These are phyloP conservation scores for Macropodus opercularis DNA, from an alignment of 2,797 vertebrate species.

Conservation along the genomic window DNA sequence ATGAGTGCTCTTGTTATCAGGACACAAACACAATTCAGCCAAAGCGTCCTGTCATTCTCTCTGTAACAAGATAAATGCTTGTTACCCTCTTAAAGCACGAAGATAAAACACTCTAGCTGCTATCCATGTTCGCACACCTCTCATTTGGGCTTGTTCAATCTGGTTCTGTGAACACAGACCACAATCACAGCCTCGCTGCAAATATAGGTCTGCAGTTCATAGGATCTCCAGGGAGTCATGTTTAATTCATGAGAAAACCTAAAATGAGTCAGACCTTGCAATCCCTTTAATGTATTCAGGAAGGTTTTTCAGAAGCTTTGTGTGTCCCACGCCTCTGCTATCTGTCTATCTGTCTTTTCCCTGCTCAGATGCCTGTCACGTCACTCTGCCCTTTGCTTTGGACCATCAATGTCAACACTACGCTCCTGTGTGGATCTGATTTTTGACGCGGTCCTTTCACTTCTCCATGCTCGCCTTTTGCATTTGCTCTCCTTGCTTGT, in stretches of 20 bases:
- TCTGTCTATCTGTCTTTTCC: slow-evolving; percentile 51
- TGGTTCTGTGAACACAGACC: slow-evolving; percentile 45
- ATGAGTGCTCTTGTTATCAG: slow-evolving; percentile 75
- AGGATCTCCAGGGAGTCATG: slow-evolving; percentile 48
- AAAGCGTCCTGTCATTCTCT: slow-evolving; percentile 75
- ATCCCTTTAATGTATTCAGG: slow-evolving; percentile 55
- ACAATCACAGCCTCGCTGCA: slow-evolving; percentile 52
- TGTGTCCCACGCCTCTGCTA: slow-evolving; percentile 49
- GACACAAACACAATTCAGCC: slow-evolving; percentile 66
- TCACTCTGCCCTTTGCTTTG: slow-evolving; percentile 83
- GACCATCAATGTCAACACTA: slow-evolving; percentile 80
- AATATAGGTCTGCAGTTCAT: slow-evolving; percentile 56
- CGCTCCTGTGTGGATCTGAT: slow-evolving; percentile 77
- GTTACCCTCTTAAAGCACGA: slow-evolving; percentile 73
- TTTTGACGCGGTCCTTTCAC: slow-evolving; percentile 66
- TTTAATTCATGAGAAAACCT: slow-evolving; percentile 70
- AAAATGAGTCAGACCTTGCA: slow-evolving; percentile 59
- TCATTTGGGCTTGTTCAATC: slow-evolving; percentile 54
- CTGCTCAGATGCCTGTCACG: slow-evolving; percentile 78
- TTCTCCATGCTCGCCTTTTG: slow-evolving; percentile 41
- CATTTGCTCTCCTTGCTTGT: slow-evolving; percentile 48
- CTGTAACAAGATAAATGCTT: slow-evolving; percentile 80
- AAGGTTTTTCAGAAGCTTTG: slow-evolving; percentile 51
- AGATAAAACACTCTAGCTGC: slow-evolving; percentile 71
- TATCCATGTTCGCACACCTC: slow-evolving; percentile 72